phyloP scores from a whole-genome alignment of 2,113 vertebrate genomes.

The Varanus komodoensis region DNA sequence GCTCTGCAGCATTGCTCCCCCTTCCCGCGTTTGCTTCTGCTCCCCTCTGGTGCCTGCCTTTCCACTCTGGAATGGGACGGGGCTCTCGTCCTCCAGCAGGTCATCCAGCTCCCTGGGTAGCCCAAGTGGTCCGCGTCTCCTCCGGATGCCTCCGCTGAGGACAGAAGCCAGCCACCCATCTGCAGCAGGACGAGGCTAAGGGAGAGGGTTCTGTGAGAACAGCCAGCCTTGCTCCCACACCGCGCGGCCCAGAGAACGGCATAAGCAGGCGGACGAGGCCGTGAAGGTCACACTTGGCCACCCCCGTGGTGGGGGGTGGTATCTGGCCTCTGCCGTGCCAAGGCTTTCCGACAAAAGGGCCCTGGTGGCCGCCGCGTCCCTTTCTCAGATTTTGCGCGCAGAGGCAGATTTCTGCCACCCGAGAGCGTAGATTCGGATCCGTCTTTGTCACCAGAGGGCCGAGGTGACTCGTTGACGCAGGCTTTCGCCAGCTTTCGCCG shows the following conservation, averaged over 20 bases:
- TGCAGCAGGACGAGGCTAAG: too few species aligned
- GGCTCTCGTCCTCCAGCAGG: fast-evolving
- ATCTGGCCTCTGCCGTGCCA: background rate
- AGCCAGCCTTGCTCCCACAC: too few species aligned
- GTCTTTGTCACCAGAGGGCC: too few species aligned
- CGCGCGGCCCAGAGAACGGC: background rate
- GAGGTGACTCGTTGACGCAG: too few species aligned
- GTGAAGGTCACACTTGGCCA: background rate
- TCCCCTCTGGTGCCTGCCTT: background rate
- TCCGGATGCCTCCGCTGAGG: background rate
- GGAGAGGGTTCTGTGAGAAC: too few species aligned
- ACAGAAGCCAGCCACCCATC: background rate
- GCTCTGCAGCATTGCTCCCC: background rate
- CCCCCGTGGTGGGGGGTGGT: too few species aligned
- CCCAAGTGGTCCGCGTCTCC: fast-evolving
- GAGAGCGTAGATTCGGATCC: too few species aligned
- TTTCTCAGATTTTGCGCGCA: background rate
- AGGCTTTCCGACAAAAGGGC: background rate
- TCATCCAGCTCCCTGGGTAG: fast-evolving
- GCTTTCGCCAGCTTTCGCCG: too few species aligned
- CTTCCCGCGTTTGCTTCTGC: background rate
- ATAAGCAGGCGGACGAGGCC: background rate
- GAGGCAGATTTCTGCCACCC: too few species aligned
- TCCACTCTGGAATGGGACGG: fast-evolving
- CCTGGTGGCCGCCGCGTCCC: too few species aligned